These are phyloP conservation scores for Tinamus guttatus DNA, from an alignment of 2,113 vertebrate genomes.

Conservation along the genomic window DNA sequence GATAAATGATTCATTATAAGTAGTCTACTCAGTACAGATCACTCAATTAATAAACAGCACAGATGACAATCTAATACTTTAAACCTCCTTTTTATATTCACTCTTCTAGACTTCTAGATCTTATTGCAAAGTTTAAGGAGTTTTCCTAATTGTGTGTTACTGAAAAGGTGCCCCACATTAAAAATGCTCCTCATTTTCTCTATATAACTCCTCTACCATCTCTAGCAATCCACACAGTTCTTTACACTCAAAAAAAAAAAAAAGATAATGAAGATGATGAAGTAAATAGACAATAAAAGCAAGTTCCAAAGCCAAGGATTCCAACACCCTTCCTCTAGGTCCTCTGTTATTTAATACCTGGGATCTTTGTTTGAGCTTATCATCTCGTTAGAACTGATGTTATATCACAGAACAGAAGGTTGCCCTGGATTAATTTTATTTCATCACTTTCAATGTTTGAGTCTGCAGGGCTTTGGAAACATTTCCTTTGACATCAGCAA, in stretches of 20 bases:
- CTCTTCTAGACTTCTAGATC: not conserved
- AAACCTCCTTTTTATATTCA: not conserved
- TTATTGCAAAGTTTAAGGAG: not conserved
- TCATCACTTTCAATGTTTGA: not conserved
- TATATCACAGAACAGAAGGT: not conserved
- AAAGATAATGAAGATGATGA: not conserved
- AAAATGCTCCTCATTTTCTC: not conserved
- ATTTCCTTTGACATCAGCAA: not conserved
- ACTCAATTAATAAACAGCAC: conserved; percentile 13
- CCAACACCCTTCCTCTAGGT: not conserved
- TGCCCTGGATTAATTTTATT: not conserved
- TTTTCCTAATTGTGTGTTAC: not conserved
- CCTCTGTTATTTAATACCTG: not conserved
- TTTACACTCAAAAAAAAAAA: too few relatives aligned
- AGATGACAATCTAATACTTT: not conserved
- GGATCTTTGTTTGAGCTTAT: not conserved
- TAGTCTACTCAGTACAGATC: not conserved
- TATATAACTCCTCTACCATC: not conserved
- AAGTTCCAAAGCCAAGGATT: not conserved
- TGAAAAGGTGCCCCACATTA: not conserved
- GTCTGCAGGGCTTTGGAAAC: not conserved
- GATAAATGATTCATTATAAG: conserved; percentile 46
- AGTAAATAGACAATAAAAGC: not conserved
- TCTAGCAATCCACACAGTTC: not conserved
- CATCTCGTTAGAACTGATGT: not conserved